These are phyloP conservation scores for Manis crassicaudata DNA, from an alignment of 2,797 vertebrate species.

Conservation along the genomic window DNA sequence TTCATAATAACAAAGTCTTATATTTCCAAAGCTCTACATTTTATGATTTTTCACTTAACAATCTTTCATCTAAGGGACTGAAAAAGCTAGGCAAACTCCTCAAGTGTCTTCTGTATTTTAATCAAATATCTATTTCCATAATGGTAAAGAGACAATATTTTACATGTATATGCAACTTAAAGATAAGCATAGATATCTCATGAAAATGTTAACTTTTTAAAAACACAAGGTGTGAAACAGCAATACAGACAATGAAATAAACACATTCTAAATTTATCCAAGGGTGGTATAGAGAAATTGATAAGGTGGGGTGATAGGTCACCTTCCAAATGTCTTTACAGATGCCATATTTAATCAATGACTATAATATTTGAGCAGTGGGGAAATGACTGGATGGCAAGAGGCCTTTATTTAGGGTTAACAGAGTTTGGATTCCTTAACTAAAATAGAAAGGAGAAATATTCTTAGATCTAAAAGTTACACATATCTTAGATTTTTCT, in stretches of 20 bases:
- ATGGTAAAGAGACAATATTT: background rate
- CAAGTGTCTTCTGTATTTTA: background rate
- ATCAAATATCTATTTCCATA: background rate
- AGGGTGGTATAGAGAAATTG: background rate
- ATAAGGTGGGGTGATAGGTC: background rate
- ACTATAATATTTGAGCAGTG: background rate
- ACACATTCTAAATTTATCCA: background rate
- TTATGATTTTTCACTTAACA: background rate
- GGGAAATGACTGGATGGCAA: background rate
- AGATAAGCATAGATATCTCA: background rate
- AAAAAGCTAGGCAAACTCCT: background rate
- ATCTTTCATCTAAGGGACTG: background rate
- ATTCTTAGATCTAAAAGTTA: slow-evolving; percentile 15
- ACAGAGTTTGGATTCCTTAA: background rate
- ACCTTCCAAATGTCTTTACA: background rate
- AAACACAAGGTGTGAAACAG: background rate
- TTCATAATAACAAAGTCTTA: background rate
- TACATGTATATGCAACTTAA: background rate
- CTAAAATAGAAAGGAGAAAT: background rate
- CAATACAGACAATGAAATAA: background rate
- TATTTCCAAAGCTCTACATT: background rate
- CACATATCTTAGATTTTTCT: background rate
- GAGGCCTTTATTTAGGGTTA: background rate
- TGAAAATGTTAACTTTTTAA: background rate
- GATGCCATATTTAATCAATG: background rate